Base-by-base conservation (phyloP, 2,888 invertebrate species). In the Plagodis dolabraria region DNA sequence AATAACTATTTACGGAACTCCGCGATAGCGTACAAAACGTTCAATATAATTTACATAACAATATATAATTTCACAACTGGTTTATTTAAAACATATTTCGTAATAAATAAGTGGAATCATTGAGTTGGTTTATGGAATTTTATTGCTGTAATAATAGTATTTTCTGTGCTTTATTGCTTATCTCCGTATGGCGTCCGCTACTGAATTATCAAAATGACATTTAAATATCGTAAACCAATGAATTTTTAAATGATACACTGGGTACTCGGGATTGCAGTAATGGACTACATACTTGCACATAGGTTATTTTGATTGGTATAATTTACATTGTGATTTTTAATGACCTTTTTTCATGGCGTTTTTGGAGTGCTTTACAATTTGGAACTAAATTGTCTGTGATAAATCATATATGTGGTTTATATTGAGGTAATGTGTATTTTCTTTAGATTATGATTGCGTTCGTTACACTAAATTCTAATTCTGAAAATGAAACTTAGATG, bases 141-240 rank as follows among this genome's bases (percentile, higher is more conserved):
- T 71, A 71, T 70, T 67, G 60, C 59, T 8, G 45, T 61, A 67
- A 66, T 68, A 67, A 66, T 65, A 63, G 57, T 66, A 60, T 64
- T 61, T 64, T 64, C 53, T 47, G 58, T 71, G 59, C 49, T 66
- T 69, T 69, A 72, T 69, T 35, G 50, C 55, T 60, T 68, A 70
- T 70, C 76, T 47, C 79, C 74, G 77, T 79, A 64, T 77, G 81
- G 60, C 47, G 70, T 72, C 75, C 62, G 77, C 84, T 82, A 79
- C 83, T 67, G 83, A 79, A 42, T 74, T 72, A 79, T 77, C 54
- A 68, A 71, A 79, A 70, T 67, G 75, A 71, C 72, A 70, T 76
- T 71, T 58, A 74, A 71, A 73, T 69, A 71, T 70, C 70, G 58
- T 70, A 70, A 74, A 74, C 56, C 12, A 70, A 51, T 66, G 59